Conservation (phyloP, 2,113 vertebrate species). For the Poecilia latipinna region DNA sequence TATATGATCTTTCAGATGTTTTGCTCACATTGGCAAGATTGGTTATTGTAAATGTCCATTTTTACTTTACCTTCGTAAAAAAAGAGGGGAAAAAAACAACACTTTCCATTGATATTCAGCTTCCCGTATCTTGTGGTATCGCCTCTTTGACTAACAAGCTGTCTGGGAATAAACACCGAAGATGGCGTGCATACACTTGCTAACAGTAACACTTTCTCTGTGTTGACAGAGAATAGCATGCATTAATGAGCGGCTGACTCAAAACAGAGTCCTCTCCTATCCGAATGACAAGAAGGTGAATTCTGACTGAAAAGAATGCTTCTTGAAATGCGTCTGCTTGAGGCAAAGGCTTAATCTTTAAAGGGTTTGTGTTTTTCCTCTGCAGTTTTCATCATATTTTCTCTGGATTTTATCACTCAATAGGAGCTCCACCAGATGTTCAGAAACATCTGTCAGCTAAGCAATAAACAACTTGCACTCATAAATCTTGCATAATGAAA, state of each 20-base stretch:
- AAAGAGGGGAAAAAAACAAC: background rate
- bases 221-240: background rate
- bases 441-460: constrained; percentile 13
- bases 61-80: background rate
- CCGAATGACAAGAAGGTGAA: background rate
- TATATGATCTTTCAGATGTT: background rate
- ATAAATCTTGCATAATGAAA: background rate
- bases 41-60: background rate
- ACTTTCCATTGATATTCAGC: background rate
- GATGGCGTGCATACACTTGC: background rate
- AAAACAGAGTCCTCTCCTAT: background rate
- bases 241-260: background rate
- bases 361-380: constrained; percentile 6
- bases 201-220: background rate
- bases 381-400: constrained; percentile 4
- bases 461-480: background rate
- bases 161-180: background rate
- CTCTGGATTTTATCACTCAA: constrained; percentile 10
- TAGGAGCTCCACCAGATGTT: constrained; percentile 11
- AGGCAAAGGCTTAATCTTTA: constrained; percentile 12
- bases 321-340: background rate
- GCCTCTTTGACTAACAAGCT: background rate
- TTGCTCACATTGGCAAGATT: background rate
- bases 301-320: constrained; percentile 3
- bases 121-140: background rate